A percentile compares a stretch with the other conserved stretches of the same genome.
Evolutionary conservation across 2,113 vertebrate genomes (phyloP).

Genomic region (Suncus etruscus): DNA sequence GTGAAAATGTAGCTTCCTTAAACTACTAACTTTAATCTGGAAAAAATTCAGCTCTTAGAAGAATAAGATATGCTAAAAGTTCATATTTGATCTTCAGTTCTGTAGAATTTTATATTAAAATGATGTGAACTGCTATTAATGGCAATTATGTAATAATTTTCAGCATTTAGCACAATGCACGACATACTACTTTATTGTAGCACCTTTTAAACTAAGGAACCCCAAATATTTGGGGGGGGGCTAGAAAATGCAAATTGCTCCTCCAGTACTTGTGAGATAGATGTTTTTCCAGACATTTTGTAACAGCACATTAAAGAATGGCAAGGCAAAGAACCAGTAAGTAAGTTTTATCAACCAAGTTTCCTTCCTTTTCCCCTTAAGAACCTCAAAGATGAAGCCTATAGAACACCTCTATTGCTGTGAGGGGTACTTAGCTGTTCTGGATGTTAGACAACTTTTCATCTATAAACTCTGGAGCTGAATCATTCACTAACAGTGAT

Average conservation of each 20-base stretch:
- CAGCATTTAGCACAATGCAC: slow-evolving; percentile 65
- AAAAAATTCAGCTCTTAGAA: slow-evolving; percentile 50
- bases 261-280: slow-evolving; percentile 79
- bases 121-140: slow-evolving; percentile 29
- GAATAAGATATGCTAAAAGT: slow-evolving; percentile 38
- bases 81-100: slow-evolving; percentile 52
- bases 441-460: neutral
- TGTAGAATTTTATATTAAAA: slow-evolving; percentile 45
- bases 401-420: slow-evolving; percentile 26
- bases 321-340: neutral
- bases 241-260: slow-evolving; percentile 68
- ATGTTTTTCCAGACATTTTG: slow-evolving; percentile 59
- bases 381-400: neutral
- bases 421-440: slow-evolving; percentile 1
- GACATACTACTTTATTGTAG: slow-evolving; percentile 61
- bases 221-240: slow-evolving; percentile 55
- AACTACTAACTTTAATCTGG: slow-evolving; percentile 12
- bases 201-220: slow-evolving; percentile 77
- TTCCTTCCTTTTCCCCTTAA: neutral
- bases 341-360: neutral
- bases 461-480: neutral
- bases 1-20: slow-evolving; percentile 11
- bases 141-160: slow-evolving; percentile 52
- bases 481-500: slow-evolving; percentile 44
- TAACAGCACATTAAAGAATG: slow-evolving; percentile 61